phyloP scores from a whole-genome alignment of 2,888 invertebrate genomes.

The Nymphalis c-album region DNA sequence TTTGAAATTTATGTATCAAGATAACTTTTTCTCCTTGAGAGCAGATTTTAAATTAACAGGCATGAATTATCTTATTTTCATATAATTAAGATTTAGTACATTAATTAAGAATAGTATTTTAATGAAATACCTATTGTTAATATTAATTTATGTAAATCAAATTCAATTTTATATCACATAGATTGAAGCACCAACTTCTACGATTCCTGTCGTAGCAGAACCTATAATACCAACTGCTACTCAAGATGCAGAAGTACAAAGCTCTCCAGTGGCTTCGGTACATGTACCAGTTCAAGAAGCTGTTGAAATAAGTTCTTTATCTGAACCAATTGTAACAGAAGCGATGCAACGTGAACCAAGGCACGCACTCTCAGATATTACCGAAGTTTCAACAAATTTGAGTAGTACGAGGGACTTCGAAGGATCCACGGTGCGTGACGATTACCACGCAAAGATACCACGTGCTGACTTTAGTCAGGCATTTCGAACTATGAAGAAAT shows the following conservation, averaged over 20 bases:
- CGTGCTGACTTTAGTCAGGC: slow-evolving; percentile 59
- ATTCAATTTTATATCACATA: neutral
- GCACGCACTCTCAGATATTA: slow-evolving; percentile 24
- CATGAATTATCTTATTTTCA: too few relatives aligned
- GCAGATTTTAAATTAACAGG: too few relatives aligned
- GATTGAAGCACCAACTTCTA: slow-evolving; percentile 21
- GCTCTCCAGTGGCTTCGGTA: slow-evolving; percentile 12
- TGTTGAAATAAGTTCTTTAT: slow-evolving; percentile 12
- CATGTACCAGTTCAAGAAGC: slow-evolving; percentile 7
- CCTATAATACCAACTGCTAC: slow-evolving; percentile 7
- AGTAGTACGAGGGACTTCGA: slow-evolving; percentile 31
- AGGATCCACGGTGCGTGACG: slow-evolving; percentile 36
- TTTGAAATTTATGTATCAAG: slow-evolving; percentile 10
- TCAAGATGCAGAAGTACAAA: slow-evolving; percentile 22
- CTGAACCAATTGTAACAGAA: slow-evolving; percentile 16
- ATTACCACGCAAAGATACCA: slow-evolving; percentile 50
- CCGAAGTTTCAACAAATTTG: slow-evolving; percentile 30
- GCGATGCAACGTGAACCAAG: slow-evolving; percentile 14
- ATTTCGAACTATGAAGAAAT: slow-evolving; percentile 57
- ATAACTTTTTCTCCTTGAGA: neutral
- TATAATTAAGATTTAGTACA: too few relatives aligned
- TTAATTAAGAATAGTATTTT: too few relatives aligned
- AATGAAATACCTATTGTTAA: too few relatives aligned
- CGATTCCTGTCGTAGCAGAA: neutral
- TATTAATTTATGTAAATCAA: too few relatives aligned